phyloP scores from a whole-genome alignment of 1,140 invertebrate genomes.

The Papilio aristodemus region DNA sequence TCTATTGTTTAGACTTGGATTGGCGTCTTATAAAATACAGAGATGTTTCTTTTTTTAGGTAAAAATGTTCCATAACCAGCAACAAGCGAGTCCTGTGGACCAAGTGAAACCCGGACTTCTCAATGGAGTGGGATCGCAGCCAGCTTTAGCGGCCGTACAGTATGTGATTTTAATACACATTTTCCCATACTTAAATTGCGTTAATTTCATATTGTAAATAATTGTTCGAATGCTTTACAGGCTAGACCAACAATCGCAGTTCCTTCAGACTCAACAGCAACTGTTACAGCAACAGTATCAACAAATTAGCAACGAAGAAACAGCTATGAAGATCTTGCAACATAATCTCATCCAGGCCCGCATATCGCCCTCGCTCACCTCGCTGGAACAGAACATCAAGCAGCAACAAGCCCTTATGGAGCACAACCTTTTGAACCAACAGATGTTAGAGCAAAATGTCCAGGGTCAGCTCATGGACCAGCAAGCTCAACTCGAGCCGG shows the following conservation, averaged over 20 bases:
- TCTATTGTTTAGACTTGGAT: too few species aligned
- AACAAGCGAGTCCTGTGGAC: conserved; percentile 80
- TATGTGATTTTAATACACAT: conserved; percentile 51
- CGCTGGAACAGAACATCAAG: conserved; percentile 62
- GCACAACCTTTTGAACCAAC: conserved; percentile 82
- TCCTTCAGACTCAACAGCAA: conserved; percentile 76
- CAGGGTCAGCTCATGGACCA: conserved; percentile 73
- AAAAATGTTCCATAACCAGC: conserved; percentile 83
- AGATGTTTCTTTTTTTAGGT: conserved; percentile 58
- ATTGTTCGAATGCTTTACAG: conserved; percentile 48
- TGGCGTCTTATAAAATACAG: too few species aligned
- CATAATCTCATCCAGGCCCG: conserved; percentile 79
- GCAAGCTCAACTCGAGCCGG: conserved; percentile 66
- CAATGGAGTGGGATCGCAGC: conserved; percentile 72
- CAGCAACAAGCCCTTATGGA: conserved; percentile 77
- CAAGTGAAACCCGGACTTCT: conserved; percentile 77
- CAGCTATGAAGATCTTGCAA: conserved; percentile 75
- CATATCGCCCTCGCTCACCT: conserved; percentile 68
- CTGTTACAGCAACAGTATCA: conserved; percentile 79
- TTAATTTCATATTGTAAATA: conserved; percentile 30
- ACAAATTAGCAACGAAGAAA: conserved; percentile 74
- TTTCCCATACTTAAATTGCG: neutral
- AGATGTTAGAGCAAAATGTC: conserved; percentile 81
- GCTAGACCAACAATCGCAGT: conserved; percentile 77
- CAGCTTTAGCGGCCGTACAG: conserved; percentile 60